Evolutionary conservation across 2,797 vertebrate species (phyloP), one percentile per base, ranked within the genome.

Genomic region (Chanos chanos): DNA sequence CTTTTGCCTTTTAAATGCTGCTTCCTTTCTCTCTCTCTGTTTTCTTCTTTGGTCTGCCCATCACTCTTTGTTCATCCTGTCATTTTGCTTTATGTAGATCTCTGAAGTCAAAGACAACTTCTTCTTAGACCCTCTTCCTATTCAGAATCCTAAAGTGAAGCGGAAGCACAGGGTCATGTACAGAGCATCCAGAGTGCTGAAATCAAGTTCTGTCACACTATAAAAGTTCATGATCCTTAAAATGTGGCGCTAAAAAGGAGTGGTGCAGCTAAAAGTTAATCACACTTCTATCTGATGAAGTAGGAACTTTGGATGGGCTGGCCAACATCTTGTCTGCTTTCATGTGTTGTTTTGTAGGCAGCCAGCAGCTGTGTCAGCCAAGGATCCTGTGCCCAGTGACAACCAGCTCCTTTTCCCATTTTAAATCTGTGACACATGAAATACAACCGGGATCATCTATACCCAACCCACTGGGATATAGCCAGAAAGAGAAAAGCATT

Each of bases 1-100:
- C 80, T 80, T 86, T 87, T 86, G 77, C 78, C 71, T 75, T 87
- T 83, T 85, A 75, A 89, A 84, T 73, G 80, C 65, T 81, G 80
- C 74, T 91, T 92, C 90, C 79, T 85, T 75, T 86, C 75, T 80
- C 69, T 77, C 77, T 66, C 71, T 31, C 33, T 22, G 43, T 47
- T 10, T 9, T 15, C 43, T 13, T 12, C 8, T 49, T n/a, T 33
- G 60, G 22, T 57, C 39, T 43, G 36, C 25, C 63, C 25, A 18
- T 43, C 21, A 28, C 39, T 15, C 43, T 44, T 16, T 30, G 25
- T 58, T 34, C 47, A 59, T 62, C 34, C 30, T 44, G 13, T 39
- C 12, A 8, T 12, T 27, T 53, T 21, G 45, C 64, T 63, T 75
- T 52, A 64, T 51, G 47, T 30, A 27, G 50, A 51, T 55, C 50